Base-by-base conservation (phyloP, 2,113 vertebrate genomes). In the Microcebus griseorufus region DNA sequence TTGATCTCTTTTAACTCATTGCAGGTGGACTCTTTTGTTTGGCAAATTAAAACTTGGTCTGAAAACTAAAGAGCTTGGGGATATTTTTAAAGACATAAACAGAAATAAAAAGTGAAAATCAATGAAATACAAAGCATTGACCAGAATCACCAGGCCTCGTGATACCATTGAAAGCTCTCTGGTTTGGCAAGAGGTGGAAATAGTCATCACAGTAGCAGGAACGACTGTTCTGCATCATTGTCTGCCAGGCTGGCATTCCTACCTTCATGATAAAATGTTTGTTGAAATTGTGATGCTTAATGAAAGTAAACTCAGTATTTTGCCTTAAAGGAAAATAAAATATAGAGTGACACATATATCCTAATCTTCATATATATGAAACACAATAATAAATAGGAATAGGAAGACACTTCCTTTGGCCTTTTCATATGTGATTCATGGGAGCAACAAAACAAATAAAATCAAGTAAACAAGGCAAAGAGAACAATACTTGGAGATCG, bases 41-140 rank as follows among this genome's bases (percentile, higher is more conserved):
- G 48, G 25, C 37, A 96, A 93, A 72, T 34, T 34, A 83, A 92
- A 65, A 81, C 39, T 89, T 94, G 9, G 3, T 80, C 51, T 86
- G 84, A 70, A 87, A 94, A 13, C 70, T 94, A 89, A 81, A 90
- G 51, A 93, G 18, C 16, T 42, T 37, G n/a, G 3, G 4, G 4
- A 80, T 80, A 94, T 1, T 76, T 89, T 80, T 70, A 80, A 89
- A 90, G 5, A 89, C 11, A 76, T 42, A 87, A 70, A 53, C 14
- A n/a, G 18, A 92, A 81, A 76, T 88, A 72, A 95, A 93, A 81
- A 58, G 37, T 73, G 18, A 58, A 94, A 92, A 94, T 67, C 16
- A 88, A 55, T 76, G 55, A 72, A 95, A 96, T 88, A 22, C 34
- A 78, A 86, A 96, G 8, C 32, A 79, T 8, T 64, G 32, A 29